A percentile compares a stretch with the other conserved stretches of the same genome.
phyloP scores from a whole-genome alignment of 2,113 vertebrate species.

The Leucosticte australis region DNA sequence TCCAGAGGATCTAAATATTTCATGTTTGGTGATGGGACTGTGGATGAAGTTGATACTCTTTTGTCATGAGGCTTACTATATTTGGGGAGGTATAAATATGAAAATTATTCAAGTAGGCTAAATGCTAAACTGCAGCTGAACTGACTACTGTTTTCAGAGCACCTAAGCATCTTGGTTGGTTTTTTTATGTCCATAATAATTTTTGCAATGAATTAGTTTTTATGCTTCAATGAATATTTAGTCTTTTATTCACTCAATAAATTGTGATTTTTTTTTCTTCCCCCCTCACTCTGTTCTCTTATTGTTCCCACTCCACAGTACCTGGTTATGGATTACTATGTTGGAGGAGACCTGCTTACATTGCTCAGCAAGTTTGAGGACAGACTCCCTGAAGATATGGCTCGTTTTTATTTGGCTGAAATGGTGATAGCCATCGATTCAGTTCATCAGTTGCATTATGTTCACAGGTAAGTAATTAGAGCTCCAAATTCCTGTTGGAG shows the following conservation, averaged over 20 bases:
- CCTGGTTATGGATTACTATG: slow-evolving; percentile 99
- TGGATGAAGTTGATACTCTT: background rate
- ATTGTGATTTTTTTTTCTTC: accelerated
- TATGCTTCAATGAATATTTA: background rate
- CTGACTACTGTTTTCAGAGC: background rate
- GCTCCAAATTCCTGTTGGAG: background rate
- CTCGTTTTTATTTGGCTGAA: slow-evolving; percentile 96
- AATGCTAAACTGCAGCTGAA: background rate
- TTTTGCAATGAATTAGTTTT: background rate
- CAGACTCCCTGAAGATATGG: slow-evolving; percentile 96
- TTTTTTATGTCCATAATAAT: background rate
- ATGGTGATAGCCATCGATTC: slow-evolving; percentile 99
- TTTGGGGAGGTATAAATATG: background rate
- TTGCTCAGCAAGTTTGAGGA: slow-evolving; percentile 99
- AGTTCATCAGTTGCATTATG: slow-evolving; percentile 96
- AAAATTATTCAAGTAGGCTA: background rate
- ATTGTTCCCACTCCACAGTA: slow-evolving; percentile 72
- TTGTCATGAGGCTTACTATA: background rate
- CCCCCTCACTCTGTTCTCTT: background rate
- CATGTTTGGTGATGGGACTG: background rate
- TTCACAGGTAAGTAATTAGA: slow-evolving; percentile 85
- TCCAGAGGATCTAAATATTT: background rate
- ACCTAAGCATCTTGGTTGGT: background rate
- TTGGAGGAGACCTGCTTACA: slow-evolving; percentile 96
- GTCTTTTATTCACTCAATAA: background rate